Conservation (phyloP, 2,888 invertebrate species). For the Rhabditoides inermis region DNA sequence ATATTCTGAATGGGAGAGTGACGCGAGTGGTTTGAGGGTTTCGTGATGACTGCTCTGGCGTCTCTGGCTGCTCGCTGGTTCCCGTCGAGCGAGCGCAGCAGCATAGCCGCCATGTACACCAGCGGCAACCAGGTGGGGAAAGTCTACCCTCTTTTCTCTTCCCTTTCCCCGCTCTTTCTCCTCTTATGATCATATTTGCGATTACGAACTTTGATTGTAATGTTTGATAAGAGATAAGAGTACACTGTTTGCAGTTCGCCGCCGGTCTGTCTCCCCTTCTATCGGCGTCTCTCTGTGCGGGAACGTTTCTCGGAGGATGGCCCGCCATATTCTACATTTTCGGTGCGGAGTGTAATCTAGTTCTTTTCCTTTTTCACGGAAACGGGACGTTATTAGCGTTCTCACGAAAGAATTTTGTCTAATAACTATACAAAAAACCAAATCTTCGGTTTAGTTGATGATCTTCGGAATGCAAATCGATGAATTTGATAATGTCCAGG, state of each 20-base stretch:
- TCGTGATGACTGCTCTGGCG: slow-evolving; percentile 26
- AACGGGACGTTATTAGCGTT: no score
- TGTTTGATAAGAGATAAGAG: no score
- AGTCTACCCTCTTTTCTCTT: no score
- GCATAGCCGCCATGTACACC: slow-evolving; percentile 38
- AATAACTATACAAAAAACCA: neutral
- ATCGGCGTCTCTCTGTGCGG: slow-evolving; percentile 20
- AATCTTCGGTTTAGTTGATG: neutral
- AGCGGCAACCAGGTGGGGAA: slow-evolving; percentile 31
- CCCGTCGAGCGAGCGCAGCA: slow-evolving; percentile 29
- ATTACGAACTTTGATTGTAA: no score
- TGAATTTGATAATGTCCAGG: neutral
- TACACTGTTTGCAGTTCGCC: slow-evolving; percentile 13
- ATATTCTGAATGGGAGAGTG: no score
- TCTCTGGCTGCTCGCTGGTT: slow-evolving; percentile 34
- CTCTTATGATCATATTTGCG: no score
- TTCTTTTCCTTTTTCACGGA: no score
- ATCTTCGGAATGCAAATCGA: neutral
- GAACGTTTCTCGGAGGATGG: slow-evolving; percentile 36
- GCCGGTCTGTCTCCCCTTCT: slow-evolving; percentile 22
- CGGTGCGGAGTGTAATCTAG: slow-evolving; percentile 8
- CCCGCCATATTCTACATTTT: slow-evolving; percentile 37
- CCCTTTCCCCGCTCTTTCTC: no score
- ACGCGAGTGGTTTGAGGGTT: slow-evolving; percentile 24
- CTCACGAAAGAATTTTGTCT: neutral